Evolutionary conservation across 2,888 invertebrate species (phyloP).

Genomic region (Brachyptera risi): DNA sequence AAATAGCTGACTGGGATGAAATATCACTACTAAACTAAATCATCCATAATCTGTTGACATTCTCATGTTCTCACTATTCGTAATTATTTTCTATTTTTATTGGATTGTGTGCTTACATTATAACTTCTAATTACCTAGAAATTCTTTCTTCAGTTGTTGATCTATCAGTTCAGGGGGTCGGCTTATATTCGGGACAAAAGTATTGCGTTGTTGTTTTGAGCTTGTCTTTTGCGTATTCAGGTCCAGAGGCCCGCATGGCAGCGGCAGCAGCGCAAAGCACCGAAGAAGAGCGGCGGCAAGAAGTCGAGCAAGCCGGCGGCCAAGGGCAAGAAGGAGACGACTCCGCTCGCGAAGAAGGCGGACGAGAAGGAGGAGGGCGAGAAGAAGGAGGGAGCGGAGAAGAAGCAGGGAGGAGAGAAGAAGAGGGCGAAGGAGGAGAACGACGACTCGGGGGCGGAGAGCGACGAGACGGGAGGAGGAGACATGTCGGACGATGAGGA

Average conservation of each 20-base stretch:
- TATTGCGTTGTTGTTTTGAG: too few species aligned
- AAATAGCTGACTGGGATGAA: too few species aligned
- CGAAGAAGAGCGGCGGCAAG: constrained; percentile 62
- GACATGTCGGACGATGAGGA: constrained; percentile 48
- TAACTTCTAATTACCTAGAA: too few species aligned
- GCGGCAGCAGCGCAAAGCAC: constrained; percentile 59
- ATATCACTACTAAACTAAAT: too few species aligned
- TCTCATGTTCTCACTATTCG: too few species aligned
- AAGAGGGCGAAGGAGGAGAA: constrained; percentile 29
- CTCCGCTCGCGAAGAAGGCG: constrained; percentile 34
- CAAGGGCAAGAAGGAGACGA: constrained; percentile 37
- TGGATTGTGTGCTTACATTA: too few species aligned
- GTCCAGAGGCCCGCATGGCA: constrained; percentile 79
- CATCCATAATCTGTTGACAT: too few species aligned
- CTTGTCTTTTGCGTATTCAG: constrained; percentile 33
- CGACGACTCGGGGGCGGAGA: constrained; percentile 42
- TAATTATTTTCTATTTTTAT: too few species aligned
- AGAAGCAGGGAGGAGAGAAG: constrained; percentile 36
- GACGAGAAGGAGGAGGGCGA: constrained; percentile 31
- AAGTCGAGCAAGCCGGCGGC: constrained; percentile 39
- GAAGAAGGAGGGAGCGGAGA: constrained; percentile 39
- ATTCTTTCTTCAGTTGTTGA: too few species aligned
- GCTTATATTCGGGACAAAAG: too few species aligned
- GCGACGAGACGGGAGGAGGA: constrained; percentile 50
- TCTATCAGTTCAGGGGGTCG: too few species aligned